Percentiles rank a stretch among this genome's conserved stretches.
phyloP scores from a whole-genome alignment of 2,888 invertebrate species.

The Timandra comae region DNA sequence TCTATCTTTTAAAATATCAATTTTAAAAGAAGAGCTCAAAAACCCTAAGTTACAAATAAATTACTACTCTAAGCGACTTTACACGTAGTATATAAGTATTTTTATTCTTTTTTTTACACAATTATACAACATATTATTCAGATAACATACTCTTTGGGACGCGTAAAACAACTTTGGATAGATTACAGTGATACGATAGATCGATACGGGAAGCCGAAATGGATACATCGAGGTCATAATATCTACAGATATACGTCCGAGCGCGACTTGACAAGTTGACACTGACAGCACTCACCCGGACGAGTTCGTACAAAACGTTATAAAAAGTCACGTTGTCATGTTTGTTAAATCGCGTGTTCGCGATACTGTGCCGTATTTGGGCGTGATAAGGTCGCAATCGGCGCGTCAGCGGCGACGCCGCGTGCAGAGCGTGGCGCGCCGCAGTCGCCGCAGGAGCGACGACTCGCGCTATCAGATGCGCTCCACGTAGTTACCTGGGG shows the following conservation, averaged over 20 bases:
- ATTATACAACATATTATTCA: conserved; percentile 70
- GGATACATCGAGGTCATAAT: conserved; percentile 1
- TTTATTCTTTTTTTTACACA: conserved; percentile 67
- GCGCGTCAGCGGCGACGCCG: conserved; percentile 33
- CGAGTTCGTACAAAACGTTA: conserved; percentile 57
- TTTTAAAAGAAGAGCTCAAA: conserved; percentile 69
- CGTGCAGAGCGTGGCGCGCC: conserved; percentile 56
- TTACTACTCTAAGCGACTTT: conserved; percentile 70
- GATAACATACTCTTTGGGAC: conserved; percentile 72
- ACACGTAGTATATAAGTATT: conserved; percentile 70
- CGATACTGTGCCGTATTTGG: not conserved
- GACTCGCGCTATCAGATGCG: conserved; percentile 71
- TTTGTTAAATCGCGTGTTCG: not conserved
- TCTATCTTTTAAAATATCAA: conserved; percentile 60
- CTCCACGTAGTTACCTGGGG: conserved; percentile 85
- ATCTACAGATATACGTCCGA: conserved; percentile 12
- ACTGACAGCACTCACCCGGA: too few species aligned
- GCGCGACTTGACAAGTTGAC: conserved; percentile 12
- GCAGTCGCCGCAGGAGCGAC: conserved; percentile 64
- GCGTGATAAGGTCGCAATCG: not conserved
- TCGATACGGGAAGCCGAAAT: too few species aligned
- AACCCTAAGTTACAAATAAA: conserved; percentile 62
- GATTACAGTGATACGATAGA: conserved; percentile 26
- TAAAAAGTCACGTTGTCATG: conserved; percentile 67
- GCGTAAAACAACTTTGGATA: conserved; percentile 69